Evolutionary conservation across 2,113 vertebrate species (phyloP), one percentile per base, ranked within the genome.

Genomic region (Dromiciops gliroides): DNA sequence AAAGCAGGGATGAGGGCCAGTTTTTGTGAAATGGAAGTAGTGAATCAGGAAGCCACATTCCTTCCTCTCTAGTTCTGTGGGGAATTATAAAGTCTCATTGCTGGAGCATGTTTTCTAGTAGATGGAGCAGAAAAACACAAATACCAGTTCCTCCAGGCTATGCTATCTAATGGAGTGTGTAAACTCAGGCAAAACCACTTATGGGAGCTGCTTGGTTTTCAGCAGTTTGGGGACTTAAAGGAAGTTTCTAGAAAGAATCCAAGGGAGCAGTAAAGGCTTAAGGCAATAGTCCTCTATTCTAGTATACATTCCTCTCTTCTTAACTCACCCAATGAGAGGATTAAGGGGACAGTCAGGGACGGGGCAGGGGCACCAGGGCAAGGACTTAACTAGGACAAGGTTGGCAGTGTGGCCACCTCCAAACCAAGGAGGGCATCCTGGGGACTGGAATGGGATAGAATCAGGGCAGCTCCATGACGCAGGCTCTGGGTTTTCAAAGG

Each of bases 21-120:
- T 2, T 88, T 95, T 67, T 50, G 91, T 14, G 92, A 95, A 94
- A 75, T 95, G 90, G 48, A 56, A 93, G 92, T 75, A 94, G 67
- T 83, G 83, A 91, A 91, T 24, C 31, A 88, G 91, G 93, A 95
- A 83, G 48, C 89, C 92, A 48, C 12, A n/a, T 56, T 48, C 8
- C 26, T 83, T 44, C n/a, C 67, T 44, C 31, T 16, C 67, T 44
- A 19, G 67, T 44, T 83, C 67, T 44, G 67, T 44, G 67, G 67
- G 67, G 67, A 83, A 23, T 44, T 44, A 83, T 44, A 83, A 83
- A 19, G 92, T 60, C 48, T n/a, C 44, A 0, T 90, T 48, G 48
- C 89, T 94, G 92, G 25, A 49, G 2, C 67, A 25, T 56, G n/a
- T 93, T 94, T 51, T 83, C 94, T 51, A 56, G 91, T 89, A 95